phyloP scores from a whole-genome alignment of 92 coral and sea anemone species.

The Porites rus region DNA sequence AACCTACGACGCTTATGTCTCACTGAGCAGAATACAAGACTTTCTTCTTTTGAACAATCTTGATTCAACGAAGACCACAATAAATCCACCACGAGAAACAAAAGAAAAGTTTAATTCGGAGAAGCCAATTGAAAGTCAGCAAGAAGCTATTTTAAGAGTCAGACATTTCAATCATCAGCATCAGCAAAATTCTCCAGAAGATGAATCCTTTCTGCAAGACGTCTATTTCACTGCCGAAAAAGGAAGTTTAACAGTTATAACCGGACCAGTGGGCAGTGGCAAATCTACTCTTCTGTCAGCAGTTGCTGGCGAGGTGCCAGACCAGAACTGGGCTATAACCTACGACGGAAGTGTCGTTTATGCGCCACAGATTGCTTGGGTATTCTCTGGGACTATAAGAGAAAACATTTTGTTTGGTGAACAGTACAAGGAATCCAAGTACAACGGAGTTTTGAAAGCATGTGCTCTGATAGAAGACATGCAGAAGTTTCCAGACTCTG shows the following conservation, averaged over 20 bases:
- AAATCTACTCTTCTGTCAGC: not conserved
- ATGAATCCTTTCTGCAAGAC: not conserved
- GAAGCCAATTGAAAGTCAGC: not conserved
- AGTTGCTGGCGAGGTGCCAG: not conserved
- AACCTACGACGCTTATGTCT: not conserved
- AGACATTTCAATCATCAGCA: not conserved
- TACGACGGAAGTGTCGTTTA: not conserved
- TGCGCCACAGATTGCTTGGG: not conserved
- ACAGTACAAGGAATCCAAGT: not conserved
- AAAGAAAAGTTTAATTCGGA: not conserved
- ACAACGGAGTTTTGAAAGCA: not conserved
- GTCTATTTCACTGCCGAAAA: not conserved
- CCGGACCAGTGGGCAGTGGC: not conserved
- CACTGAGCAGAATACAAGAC: not conserved
- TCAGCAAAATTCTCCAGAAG: not conserved
- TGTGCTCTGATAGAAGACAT: not conserved
- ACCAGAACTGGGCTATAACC: not conserved
- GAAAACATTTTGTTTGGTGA: not conserved
- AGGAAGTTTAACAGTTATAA: not conserved
- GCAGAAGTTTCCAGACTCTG: not conserved
- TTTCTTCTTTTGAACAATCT: slow-evolving; percentile 2
- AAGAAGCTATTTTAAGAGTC: not conserved
- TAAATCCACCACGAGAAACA: not conserved
- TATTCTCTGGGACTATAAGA: not conserved
- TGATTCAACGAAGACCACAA: not conserved